Evolutionary conservation across 2,113 vertebrate species (phyloP), one percentile per base, ranked within the genome.

Genomic region (Chionomys nivalis): DNA sequence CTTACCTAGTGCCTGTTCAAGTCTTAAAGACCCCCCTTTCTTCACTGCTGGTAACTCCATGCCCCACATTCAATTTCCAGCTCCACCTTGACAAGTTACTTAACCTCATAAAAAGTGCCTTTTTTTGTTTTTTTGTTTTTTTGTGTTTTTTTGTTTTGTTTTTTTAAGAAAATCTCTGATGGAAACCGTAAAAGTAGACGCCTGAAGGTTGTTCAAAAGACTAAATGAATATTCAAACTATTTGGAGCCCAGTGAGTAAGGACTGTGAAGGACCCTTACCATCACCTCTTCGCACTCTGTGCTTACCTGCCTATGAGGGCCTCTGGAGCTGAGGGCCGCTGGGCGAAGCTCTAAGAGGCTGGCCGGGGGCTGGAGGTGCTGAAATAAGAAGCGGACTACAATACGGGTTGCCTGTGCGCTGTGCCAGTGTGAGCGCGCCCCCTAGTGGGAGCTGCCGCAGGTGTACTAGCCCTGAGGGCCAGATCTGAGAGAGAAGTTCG

Each of bases 251-350:
- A 11, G 33, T 31, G 16, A 55, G 47, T 33, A 47, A 78, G 24
- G 7, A 0, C 77, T 33, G 2, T 47, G 36, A 68, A 94, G 36
- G 39, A 65, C 44, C 55, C 7, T 33, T 55, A 23, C 55, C 85
- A 87, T 36, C 49, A 4, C 26, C 31, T 31, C 24, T 19, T 5
- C 5, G 13, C 9, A 1, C 0, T 42, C 24, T 26, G 3, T 47
- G 36, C 61, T 78, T 86, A 95, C 97, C 81, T 75, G 61, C 76
- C 79, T 97, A 92, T 42, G 97, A 92, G 85, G 96, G 31, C 55
- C 94, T 97, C 47, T 58, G 73, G 66, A 92, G 28, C 87, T 72
- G 94, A 26, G 90, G 33, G 39, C 87, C 7, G 8, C 79, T 39
- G 76, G 92, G 93, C 17, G 55, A 72, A 49, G 87, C 61, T 86